Evolutionary conservation across 2,888 invertebrate species (phyloP), one percentile per base, ranked within the genome.

Genomic region (Oscheius sp.): DNA sequence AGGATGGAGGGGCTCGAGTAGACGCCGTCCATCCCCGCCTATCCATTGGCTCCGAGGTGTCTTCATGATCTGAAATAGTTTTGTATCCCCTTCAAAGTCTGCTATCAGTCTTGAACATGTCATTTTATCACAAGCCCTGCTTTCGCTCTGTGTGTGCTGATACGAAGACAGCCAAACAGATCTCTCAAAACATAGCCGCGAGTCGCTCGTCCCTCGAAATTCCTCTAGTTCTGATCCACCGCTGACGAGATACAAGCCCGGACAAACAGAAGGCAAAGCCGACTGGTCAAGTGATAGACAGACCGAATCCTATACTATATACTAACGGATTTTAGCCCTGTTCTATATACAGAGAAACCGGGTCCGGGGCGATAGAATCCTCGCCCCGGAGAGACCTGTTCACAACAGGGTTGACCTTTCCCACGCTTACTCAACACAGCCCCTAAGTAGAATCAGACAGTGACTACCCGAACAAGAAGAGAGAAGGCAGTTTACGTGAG

Each of bases 1-100:
- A 57, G 29, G 47, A 29, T 7, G 32, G 51, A 33, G 51, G n/a
- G 37, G 53, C 32, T 50, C 32, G 42, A 4, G 62, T 51, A 21
- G 75, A 55, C 47, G 55, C 74, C 1, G 66, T 73, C 79, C 79
- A 81, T 35, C 75, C 79, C 51, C 78, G 75, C 33, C 79, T 79
- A 53, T 80, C 79, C 63, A 77, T 35, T 0, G 79, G 73, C 29
- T 72, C 75, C 48, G 59, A 47, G 0, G 72, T 70, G 47, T 80
- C 80, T 48, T 80, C 80, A 53, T 76, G 78, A 29, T 82, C 82
- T 82, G 78, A 78, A 76, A 53, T 13, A 42, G 42, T 7, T 42
- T 42, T 3, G 3, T 42, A 42, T 7, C 3, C 42, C 42, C 7
- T 3, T 42, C 42, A 42, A 42, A 42, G 42, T 42, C 42, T 7